Base-by-base conservation (phyloP, 2,888 invertebrate genomes). In the Sarcophaga rosellei region DNA sequence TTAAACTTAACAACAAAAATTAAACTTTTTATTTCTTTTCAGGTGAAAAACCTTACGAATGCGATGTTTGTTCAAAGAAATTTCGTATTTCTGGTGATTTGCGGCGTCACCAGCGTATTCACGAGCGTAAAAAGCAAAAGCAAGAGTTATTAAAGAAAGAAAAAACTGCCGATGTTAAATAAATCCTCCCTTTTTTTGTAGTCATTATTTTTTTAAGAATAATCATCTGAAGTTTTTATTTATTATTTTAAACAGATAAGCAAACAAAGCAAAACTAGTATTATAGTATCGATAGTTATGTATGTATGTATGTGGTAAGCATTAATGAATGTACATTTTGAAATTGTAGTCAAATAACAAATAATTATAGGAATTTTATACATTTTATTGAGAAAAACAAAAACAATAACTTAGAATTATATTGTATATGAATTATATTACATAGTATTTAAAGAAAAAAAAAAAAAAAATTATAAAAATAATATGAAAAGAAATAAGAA, bases 71-170 rank as follows among this genome's bases (percentile, higher is more conserved):
- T 91, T 96, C 95, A 0, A 98, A 97, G 91, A 95, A 95, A 44
- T 98, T 98, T 94, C 95, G 98, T 6, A 96, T 97, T 0, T 95
- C 96, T 3, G 97, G 97, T 20, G 98, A 98, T 92, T 95, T 98
- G 94, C 96, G 97, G 78, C 94, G 98, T 0, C 98, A 98, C 91
- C 94, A 95, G 91, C 95, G 95, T 74, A 96, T 96, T 0, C 98
- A 98, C 92, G 94, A 94, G 0, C 94, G 93, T 1, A 88, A 91
- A 57, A 77, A 77, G 20, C 53, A 66, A 15, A 88, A 88, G 75
- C 78, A 76, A 2, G 84, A 87, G 8, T 44, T 66, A 45, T 21
- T 78, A 17, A 59, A 84, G 53, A 65, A 73, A 35, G 78, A 69
- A 17, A 69, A 75, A 2, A 21, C 77, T 6, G 23, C 63, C 4